Conservation (phyloP, 1,140 invertebrate species). For the Heliconius eleuchia region DNA sequence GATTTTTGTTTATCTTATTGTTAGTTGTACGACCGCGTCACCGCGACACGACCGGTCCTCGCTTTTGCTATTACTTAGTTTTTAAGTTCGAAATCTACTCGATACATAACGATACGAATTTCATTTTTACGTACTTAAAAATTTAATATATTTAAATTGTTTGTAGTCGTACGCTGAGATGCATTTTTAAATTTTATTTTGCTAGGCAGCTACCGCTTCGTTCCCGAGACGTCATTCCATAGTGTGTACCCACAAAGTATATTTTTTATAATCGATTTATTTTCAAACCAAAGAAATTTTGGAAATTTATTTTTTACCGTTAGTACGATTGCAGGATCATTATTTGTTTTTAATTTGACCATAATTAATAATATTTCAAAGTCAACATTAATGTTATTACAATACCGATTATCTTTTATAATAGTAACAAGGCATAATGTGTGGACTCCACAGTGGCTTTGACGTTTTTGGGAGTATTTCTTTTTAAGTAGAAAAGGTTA, state of each 20-base stretch:
- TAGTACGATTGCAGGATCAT: constrained; percentile 52
- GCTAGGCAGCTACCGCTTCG: constrained; percentile 72
- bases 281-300: constrained; percentile 74
- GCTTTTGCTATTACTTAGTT: constrained; percentile 65
- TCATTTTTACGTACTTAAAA: constrained; percentile 74
- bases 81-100: constrained; percentile 58
- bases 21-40: constrained; percentile 69
- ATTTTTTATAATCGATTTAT: constrained; percentile 59
- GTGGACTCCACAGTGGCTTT: neutral
- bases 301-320: constrained; percentile 46
- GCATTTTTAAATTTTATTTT: constrained; percentile 66
- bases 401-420: constrained; percentile 51
- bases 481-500: constrained; percentile 40
- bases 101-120: constrained; percentile 58
- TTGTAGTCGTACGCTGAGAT: constrained; percentile 70
- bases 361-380: constrained; percentile 40
- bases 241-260: constrained; percentile 50
- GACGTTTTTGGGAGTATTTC: constrained; percentile 73
- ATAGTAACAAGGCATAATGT: constrained; percentile 67
- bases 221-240: constrained; percentile 69
- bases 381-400: constrained; percentile 65
- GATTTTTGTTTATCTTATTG: constrained; percentile 69
- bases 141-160: constrained; percentile 60
- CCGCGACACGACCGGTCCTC: constrained; percentile 57
- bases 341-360: constrained; percentile 44